Evolutionary conservation across 2,888 invertebrate genomes (phyloP).

Genomic region (Euclidia mi): DNA sequence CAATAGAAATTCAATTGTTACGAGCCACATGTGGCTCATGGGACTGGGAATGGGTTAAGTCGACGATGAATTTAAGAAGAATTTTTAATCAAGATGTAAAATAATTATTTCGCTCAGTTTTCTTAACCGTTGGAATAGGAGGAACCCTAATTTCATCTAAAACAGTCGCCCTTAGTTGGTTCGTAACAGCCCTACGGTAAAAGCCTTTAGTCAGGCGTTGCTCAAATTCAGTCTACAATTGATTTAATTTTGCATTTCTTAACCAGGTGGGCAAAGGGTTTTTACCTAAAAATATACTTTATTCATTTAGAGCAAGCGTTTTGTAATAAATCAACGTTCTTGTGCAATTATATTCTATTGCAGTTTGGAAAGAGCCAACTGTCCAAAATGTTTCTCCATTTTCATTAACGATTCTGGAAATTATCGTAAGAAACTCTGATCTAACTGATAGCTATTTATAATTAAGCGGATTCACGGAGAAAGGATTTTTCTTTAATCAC

Average conservation of each 20-base stretch:
- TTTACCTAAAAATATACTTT: constrained; percentile 39
- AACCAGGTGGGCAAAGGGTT: constrained; percentile 65
- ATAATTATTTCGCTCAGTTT: neutral
- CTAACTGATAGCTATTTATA: neutral
- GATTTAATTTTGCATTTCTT: constrained; percentile 77
- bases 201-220: constrained; percentile 60
- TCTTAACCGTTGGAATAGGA: neutral
- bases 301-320: constrained; percentile 24
- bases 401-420: neutral
- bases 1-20: too few species aligned
- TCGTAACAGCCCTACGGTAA: constrained; percentile 46
- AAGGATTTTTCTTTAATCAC: too few species aligned
- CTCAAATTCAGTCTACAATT: constrained; percentile 65
- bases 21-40: too few species aligned
- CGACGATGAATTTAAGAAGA: too few species aligned
- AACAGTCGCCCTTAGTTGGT: constrained; percentile 49
- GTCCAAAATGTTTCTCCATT: neutral
- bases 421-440: neutral
- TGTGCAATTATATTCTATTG: constrained; percentile 1
- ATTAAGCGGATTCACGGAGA: too few species aligned
- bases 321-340: constrained; percentile 8
- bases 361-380: neutral
- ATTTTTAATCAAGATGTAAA: too few species aligned
- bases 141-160: constrained; percentile 40
- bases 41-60: too few species aligned